Base-by-base conservation (phyloP, 92 coral and sea anemone genomes). In the Zoanthus sociatus region DNA sequence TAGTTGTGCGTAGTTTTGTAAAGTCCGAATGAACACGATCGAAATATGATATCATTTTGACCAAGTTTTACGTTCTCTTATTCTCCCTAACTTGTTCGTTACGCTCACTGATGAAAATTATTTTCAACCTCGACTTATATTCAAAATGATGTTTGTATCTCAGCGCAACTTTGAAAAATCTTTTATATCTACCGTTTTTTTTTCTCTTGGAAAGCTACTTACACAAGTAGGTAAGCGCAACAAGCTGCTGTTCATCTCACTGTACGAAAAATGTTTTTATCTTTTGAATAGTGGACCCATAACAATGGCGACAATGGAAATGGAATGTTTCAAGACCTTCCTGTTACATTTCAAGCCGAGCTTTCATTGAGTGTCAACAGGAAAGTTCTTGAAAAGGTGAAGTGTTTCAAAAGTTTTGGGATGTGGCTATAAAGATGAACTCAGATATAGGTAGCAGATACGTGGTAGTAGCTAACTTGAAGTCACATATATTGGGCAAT, bases 281-380 rank as follows among this genome's bases (percentile, higher is more conserved):
- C 16, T 50, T 47, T 48, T 33, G 46, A 69, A 69, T 68, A 94
- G 98, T 94, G 98, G 98, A 91, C 93, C 6, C 93, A 94, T n/a
- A 93, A 63, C 77, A 81, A 81, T 9, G 98, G 98, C 45, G 94
- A 86, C 37, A 94, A 83, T 79, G 93, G 94, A 50, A 74, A 86
- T 48, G 98, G 98, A n/a, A 94, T 94, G 86, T 92, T 94, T 83
- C 73, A 82, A 13, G 95, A 94, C 68, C 90, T 94, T 26, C 95
- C 98, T 10, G 83, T 94, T 77, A 93, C 95, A 16, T 91, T 94
- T 76, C 98, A 94, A 87, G 95, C 98, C 7, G 98, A 94, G 20
- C 92, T 94, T 48, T 93, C 98, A 16, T 86, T 94, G 21, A 93
- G 92, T 83, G 87, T 94, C 85, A 94, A 94, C 91, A 88, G 87